Base-by-base conservation (phyloP, 2,797 vertebrate genomes). In the Pyrrhura leucotis region DNA sequence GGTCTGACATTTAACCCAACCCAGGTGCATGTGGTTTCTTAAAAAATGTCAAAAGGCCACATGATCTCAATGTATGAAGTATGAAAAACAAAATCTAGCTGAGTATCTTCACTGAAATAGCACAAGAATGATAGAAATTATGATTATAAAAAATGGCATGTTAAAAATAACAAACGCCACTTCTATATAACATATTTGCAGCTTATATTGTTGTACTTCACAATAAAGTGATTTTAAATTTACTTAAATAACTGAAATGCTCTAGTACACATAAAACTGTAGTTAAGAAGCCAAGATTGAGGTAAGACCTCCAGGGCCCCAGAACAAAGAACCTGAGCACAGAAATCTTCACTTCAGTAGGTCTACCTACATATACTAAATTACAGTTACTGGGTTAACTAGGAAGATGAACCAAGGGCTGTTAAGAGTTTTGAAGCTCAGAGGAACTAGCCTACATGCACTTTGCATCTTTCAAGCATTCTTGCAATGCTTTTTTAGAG, bases 1-100 rank as follows among this genome's bases (percentile, higher is more conserved):
- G 96, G 95, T 87, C 96, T 98, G 98, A 99, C 98, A 99, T 99
- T 98, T 99, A 98, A 98, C 98, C 98, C 98, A 97, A 96, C 95
- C 98, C 98, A 99, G 98, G 98, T 99, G 99, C 98, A 94, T 98
- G 98, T 97, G 98, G 98, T 99, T 99, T 99, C 97, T 98, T 98
- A 97, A 98, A 98, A 98, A 98, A 99, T 98, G 98, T 98, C 98
- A 98, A 87, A 94, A 97, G 96, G 96, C 98, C 98, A 99, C 98
- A 97, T 98, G 98, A 98, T 97, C 97, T 96, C 97, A 97, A 97
- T 95, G 97, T 98, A 98, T 95, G 95, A 98, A 98, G 96, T 83
- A 93, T 96, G 98, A 97, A 98, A 98, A 98, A 98, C 97, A 98
- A 98, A 97, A 80, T 95, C 88, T 65, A 95, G 91, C 95, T 97